phyloP scores from a whole-genome alignment of 2,888 invertebrate species.

The Eupithecia exiguata region DNA sequence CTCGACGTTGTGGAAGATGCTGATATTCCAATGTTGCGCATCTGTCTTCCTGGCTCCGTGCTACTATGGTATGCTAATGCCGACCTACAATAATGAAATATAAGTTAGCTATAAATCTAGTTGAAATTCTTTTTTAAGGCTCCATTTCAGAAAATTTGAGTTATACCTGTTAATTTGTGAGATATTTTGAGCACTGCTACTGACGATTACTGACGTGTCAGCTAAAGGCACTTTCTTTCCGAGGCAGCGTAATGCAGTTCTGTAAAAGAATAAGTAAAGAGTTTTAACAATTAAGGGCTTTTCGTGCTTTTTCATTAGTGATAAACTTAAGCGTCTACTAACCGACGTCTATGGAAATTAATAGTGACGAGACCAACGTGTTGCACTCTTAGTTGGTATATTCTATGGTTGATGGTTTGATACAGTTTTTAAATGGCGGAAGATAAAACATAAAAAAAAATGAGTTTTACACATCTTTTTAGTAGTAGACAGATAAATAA shows the following conservation, averaged over 20 bases:
- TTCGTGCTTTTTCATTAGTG: no score
- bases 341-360: background rate
- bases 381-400: background rate
- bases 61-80: conserved; percentile 91
- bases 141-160: background rate
- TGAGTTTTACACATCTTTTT: no score
- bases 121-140: background rate
- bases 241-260: conserved; percentile 88
- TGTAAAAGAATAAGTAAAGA: conserved; percentile 60
- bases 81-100: conserved; percentile 80
- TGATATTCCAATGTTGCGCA: conserved; percentile 94
- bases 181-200: conserved; percentile 90
- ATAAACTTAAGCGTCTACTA: background rate
- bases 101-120: background rate
- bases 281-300: background rate
- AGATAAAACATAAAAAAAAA: background rate
- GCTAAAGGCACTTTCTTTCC: conserved; percentile 92
- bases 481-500: no score
- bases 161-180: conserved; percentile 80
- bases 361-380: background rate
- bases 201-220: conserved; percentile 89
- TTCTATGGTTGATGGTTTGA: background rate
- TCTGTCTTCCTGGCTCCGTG: conserved; percentile 70
- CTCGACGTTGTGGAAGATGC: conserved; percentile 97
- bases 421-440: background rate